Evolutionary conservation across 2,113 vertebrate species (phyloP).

Genomic region (Numida meleagris): DNA sequence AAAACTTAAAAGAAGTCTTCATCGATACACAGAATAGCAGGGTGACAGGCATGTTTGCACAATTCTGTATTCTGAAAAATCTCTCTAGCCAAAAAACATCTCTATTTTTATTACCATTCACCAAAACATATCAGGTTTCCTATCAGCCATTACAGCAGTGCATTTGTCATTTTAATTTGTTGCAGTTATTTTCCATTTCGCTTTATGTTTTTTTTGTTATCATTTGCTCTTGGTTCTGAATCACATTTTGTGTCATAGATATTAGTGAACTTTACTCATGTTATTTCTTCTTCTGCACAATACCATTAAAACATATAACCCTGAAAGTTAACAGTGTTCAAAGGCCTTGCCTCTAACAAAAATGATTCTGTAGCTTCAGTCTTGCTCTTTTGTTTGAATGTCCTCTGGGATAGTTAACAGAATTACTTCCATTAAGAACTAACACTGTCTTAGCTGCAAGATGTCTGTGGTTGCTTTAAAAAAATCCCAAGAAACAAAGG

Average conservation of each 20-base stretch:
- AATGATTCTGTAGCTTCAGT: slow-evolving; percentile 24
- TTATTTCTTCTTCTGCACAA: slow-evolving; percentile 57
- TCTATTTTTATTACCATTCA: slow-evolving; percentile 44
- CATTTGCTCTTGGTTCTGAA: slow-evolving; percentile 57
- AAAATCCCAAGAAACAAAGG: slow-evolving; percentile 54
- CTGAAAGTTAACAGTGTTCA: slow-evolving; percentile 71
- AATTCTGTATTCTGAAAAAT: slow-evolving; percentile 52
- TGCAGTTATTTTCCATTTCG: slow-evolving; percentile 75
- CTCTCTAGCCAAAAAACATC: slow-evolving; percentile 28
- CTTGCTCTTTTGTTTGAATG: slow-evolving; percentile 49
- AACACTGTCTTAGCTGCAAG: slow-evolving; percentile 68
- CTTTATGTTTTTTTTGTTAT: slow-evolving; percentile 48
- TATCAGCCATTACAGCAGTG: slow-evolving; percentile 77
- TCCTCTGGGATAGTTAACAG: slow-evolving; percentile 67
- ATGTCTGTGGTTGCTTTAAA: slow-evolving; percentile 93
- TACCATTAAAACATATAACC: slow-evolving; percentile 78
- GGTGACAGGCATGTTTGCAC: slow-evolving; percentile 65
- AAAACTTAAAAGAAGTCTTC: not conserved
- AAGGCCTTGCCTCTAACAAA: slow-evolving; percentile 84
- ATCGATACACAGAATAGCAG: not conserved
- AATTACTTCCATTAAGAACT: slow-evolving; percentile 73
- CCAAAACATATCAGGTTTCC: slow-evolving; percentile 80
- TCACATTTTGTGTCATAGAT: slow-evolving; percentile 44
- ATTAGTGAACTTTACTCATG: slow-evolving; percentile 53
- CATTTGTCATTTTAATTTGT: slow-evolving; percentile 80